These are phyloP conservation scores for Macquaria australasica DNA, from an alignment of 2,113 vertebrate genomes.

Conservation along the genomic window DNA sequence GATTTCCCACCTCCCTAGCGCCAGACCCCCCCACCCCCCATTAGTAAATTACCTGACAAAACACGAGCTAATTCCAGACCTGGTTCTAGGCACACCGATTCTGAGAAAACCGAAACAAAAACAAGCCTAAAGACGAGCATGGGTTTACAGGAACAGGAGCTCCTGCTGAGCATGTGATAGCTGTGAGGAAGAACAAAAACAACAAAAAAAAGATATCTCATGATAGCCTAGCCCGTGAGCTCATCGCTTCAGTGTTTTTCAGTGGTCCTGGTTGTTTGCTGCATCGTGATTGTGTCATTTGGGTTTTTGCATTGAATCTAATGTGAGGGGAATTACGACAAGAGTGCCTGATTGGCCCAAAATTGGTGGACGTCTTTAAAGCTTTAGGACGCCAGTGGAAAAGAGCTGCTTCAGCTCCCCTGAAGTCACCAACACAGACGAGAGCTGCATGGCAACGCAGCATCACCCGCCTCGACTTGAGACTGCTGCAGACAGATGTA, in stretches of 20 bases:
- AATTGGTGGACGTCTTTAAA: neutral
- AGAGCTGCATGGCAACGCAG: neutral
- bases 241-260: neutral
- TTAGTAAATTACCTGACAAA: conserved; percentile 47
- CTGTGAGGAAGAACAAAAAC: conserved; percentile 46
- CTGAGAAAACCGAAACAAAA: conserved; percentile 27
- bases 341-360: neutral
- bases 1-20: too few species aligned
- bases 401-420: neutral
- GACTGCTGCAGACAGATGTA: neutral
- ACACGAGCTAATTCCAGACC: conserved; percentile 20
- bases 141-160: conserved; percentile 34
- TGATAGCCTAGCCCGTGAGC: conserved; percentile 27
- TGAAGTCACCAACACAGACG: neutral
- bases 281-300: neutral
- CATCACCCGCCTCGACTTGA: neutral
- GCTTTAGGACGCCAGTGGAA: neutral
- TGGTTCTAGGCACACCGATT: conserved; percentile 10
- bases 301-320: neutral
- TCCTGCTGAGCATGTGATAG: conserved; percentile 46
- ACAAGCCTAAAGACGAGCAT: conserved; percentile 31
- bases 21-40: conserved; percentile 10
- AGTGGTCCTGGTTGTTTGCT: neutral
- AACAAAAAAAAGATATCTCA: conserved; percentile 7
- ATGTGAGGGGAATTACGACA: neutral